Conservation (phyloP, 2,113 vertebrate genomes). For the Panthera leo region DNA sequence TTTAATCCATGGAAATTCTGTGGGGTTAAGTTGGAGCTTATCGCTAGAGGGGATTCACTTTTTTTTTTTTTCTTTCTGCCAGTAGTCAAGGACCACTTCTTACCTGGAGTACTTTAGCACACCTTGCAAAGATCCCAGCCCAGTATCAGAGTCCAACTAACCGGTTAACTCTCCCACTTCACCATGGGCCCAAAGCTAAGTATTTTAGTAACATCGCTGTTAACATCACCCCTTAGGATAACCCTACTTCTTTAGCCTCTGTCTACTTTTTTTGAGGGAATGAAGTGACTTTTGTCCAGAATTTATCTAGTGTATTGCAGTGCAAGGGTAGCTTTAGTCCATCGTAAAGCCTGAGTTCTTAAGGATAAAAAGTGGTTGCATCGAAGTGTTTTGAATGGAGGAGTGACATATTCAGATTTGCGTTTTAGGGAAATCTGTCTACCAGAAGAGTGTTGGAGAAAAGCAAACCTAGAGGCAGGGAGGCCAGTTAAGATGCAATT, state of each 20-base stretch:
- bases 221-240: background rate
- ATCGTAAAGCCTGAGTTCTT: background rate
- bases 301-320: background rate
- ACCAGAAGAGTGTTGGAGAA: background rate
- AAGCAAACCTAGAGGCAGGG: background rate
- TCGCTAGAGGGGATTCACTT: background rate
- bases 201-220: constrained; percentile 9
- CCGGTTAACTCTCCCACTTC: background rate
- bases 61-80: constrained; percentile 15
- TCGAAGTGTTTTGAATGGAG: constrained; percentile 30
- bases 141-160: background rate
- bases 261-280: background rate
- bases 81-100: background rate
- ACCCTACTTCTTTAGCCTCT: background rate
- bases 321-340: background rate
- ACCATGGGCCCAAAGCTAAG: background rate
- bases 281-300: constrained; percentile 18
- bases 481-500: background rate
- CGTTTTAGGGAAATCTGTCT: constrained; percentile 17
- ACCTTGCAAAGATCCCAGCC: background rate
- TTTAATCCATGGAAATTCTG: background rate
- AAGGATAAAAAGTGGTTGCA: constrained; percentile 3
- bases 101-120: background rate
- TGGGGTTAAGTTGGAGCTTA: constrained; percentile 20
- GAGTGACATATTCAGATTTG: background rate